phyloP scores from a whole-genome alignment of 2,797 vertebrate species.

The Peromyscus eremicus region DNA sequence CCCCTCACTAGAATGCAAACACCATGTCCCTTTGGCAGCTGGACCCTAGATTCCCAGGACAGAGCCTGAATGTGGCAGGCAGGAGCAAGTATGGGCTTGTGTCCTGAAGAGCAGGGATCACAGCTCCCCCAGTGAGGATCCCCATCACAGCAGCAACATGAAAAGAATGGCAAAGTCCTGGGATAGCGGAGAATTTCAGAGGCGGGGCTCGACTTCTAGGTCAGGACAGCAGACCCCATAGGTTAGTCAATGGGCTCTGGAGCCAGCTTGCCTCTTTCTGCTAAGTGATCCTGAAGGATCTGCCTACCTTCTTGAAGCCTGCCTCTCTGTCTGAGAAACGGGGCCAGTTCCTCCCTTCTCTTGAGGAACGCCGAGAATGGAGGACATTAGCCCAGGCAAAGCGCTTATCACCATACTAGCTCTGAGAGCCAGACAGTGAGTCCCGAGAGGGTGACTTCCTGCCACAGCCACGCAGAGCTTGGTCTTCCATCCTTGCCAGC shows the following conservation, averaged over 20 bases:
- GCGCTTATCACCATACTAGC: background rate
- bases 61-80: background rate
- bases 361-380: background rate
- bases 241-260: background rate
- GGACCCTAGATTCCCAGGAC: background rate
- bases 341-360: background rate
- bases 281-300: background rate
- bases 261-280: background rate
- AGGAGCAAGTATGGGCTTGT: background rate
- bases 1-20: background rate
- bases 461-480: background rate
- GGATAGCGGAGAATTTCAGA: background rate
- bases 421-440: background rate
- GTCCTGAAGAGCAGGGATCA: background rate
- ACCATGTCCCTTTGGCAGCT: background rate
- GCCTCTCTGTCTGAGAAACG: background rate
- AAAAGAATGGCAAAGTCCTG: background rate
- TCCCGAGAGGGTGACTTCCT: background rate
- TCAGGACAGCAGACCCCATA: background rate
- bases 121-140: accelerated
- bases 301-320: background rate
- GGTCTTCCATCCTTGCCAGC: background rate
- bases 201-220: background rate
- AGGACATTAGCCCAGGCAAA: background rate
- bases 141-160: background rate